Evolutionary conservation across 23 tunicate species (phyloP), one percentile per base, ranked within the genome.

Genomic region (Trididemnum clinides): DNA sequence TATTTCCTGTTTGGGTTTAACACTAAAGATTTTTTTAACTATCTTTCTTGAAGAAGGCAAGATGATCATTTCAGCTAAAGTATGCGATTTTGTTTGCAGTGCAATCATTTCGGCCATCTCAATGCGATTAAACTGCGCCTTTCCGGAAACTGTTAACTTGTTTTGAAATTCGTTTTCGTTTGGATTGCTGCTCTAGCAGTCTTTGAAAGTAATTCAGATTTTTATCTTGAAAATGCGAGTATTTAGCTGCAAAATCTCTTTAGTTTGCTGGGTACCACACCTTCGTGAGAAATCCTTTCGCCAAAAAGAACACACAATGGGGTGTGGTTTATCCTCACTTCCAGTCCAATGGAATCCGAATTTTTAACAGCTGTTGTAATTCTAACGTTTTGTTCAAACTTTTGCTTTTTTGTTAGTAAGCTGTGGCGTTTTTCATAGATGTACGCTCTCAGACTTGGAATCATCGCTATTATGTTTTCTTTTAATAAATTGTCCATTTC

Each of bases 171-270:
- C 27, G 23, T 59, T 59, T 59, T 59, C 21, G 69, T 59, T 59
- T 59, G 69, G 69, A 59, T 59, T 59, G 69, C 21, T 59, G 69
- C 69, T 59, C 27, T 59, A 59, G 69, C 26, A 59, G 69, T 59
- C 69, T 12, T 4, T 21, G 26, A 59, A 59, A 59, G 21, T 59
- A 59, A 26, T 59, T 59, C 69, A 59, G 26, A 59, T 59, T 59
- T 59, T 59, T 59, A 59, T 59, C 27, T 59, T 26, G 69, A 59
- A 59, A 26, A 22, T 59, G 69, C 27, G 69, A 59, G 69, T 59
- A 26, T 59, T 59, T 59, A 26, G 69, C 21, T 59, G 26, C 27
- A 59, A 59, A 59, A 59, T 21, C 4, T 59, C 69, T 59, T 4
- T 59, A 59, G 21, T 26, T 59, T 59, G 69, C 69, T 59, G 27